Percentiles rank a stretch among this genome's conserved stretches.
Evolutionary conservation across 1,140 invertebrate species (phyloP).

Genomic region (Nephila pilipes): DNA sequence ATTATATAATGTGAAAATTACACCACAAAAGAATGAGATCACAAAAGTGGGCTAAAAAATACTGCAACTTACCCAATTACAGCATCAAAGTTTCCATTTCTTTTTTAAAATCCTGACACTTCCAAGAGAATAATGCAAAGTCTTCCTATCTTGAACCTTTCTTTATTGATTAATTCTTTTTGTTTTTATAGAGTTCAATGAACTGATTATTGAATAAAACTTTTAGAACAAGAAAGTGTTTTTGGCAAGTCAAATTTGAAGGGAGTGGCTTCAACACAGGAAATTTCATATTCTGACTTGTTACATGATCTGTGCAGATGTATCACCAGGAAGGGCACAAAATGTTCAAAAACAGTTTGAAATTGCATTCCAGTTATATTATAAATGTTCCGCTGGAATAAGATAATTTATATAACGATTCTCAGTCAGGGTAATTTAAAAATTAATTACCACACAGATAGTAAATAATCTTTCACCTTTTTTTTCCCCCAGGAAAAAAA

Average conservation of each 20-base stretch:
- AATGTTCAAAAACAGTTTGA: constrained; percentile 59
- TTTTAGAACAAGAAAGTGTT: constrained; percentile 47
- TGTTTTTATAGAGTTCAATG: constrained; percentile 39
- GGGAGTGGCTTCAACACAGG: constrained; percentile 53
- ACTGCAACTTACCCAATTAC: constrained; percentile 71
- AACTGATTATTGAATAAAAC: constrained; percentile 40
- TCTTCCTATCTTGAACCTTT: constrained; percentile 67
- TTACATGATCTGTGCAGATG: constrained; percentile 36
- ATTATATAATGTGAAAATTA: constrained; percentile 17
- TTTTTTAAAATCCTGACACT: constrained; percentile 71
- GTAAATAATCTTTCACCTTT: neutral
- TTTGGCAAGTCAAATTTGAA: constrained; percentile 56
- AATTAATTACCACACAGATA: neutral
- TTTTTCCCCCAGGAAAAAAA: neutral
- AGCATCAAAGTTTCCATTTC: constrained; percentile 67
- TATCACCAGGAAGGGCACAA: constrained; percentile 42
- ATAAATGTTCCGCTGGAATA: constrained; percentile 55
- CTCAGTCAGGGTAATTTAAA: neutral
- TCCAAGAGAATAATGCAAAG: constrained; percentile 65
- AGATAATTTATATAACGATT: constrained; percentile 11
- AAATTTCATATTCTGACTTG: constrained; percentile 51
- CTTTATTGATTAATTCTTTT: constrained; percentile 50
- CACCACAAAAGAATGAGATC: constrained; percentile 56
- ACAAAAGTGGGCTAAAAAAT: constrained; percentile 74
- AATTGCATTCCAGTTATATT: constrained; percentile 43